Evolutionary conservation across 2,113 vertebrate genomes (phyloP), one percentile per base, ranked within the genome.

Genomic region (Castor canadensis): DNA sequence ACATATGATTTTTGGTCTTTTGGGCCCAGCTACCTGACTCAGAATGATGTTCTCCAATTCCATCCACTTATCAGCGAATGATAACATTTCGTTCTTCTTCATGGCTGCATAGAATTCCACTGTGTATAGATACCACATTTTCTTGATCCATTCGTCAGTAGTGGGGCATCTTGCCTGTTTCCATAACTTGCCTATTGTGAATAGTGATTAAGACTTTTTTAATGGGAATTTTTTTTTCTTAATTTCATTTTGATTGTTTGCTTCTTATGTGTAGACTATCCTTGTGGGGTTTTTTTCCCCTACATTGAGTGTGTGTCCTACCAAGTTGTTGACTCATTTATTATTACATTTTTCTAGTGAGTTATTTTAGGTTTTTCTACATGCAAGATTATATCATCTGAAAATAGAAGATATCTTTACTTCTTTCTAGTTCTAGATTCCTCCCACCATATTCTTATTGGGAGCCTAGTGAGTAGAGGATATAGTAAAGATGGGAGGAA

Each of bases 331-430:
- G 66, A 84, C 22, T 91, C 67, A 43, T 56, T 76, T 83, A 26
- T 75, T 88, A 35, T 81, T 28, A 43, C 67, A 24, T 91, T 69
- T 93, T 75, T 84, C 17, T 15, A 38, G n/a, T n/a, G n/a, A n/a
- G n/a, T n/a, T 94, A 80, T 35, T 38, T 95, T 80, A 76, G 32
- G 8, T 62, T 94, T 89, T 94, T 89, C 43, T 80, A 8, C 38
- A 32, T 91, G 79, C 5, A 94, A 75, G 16, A 75, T 83, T 91
- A 62, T 76, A 15, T 45, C 26, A 84, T 60, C 56, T 91, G n/a
- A 47, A 87, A 67, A 54, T 64, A 72, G 28, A 40, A 89, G 28
- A 62, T 86, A 49, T 24, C 72, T 82, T 75, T 60, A 24, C 28
- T 52, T 38, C 3, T 66, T 56, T 1, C 15, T 30, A 26, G 2